Evolutionary conservation across 1,140 invertebrate species (phyloP).

Genomic region (Zophobas morio): DNA sequence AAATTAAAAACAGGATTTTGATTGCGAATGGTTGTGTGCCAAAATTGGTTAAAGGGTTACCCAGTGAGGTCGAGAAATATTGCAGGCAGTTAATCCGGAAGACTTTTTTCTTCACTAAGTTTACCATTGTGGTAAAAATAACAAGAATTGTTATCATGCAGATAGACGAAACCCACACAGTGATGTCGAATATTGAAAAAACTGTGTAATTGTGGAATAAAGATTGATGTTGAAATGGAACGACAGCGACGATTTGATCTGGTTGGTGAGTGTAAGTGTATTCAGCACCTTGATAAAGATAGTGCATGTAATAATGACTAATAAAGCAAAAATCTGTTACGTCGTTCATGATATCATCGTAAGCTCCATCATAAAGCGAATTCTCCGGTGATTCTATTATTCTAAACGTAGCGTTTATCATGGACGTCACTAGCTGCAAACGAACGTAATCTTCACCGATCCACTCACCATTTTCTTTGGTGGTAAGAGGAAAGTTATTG

Average conservation of each 20-base stretch:
- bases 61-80: not conserved
- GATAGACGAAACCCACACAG: not conserved
- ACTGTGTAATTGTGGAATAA: not conserved
- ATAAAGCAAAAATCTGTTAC: conserved; percentile 39
- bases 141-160: not conserved
- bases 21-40: not conserved
- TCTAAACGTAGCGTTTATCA: conserved; percentile 35
- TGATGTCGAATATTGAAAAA: not conserved
- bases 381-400: conserved; percentile 9
- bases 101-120: not conserved
- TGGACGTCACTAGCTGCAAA: not conserved
- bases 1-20: conserved; percentile 13
- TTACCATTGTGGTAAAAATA: not conserved
- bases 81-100: not conserved
- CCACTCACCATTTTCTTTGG: conserved; percentile 4
- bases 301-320: conserved; percentile 17
- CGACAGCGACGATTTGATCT: not conserved
- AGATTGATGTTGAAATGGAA: not conserved
- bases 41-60: conserved; percentile 1
- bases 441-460: conserved; percentile 13
- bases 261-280: conserved; percentile 28
- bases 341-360: conserved; percentile 13
- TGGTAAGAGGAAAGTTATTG: conserved; percentile 3
- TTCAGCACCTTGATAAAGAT: conserved; percentile 22
- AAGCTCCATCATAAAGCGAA: conserved; percentile 6